Conservation (phyloP, 2,113 vertebrate genomes). For the Odontophorus gujanensis region DNA sequence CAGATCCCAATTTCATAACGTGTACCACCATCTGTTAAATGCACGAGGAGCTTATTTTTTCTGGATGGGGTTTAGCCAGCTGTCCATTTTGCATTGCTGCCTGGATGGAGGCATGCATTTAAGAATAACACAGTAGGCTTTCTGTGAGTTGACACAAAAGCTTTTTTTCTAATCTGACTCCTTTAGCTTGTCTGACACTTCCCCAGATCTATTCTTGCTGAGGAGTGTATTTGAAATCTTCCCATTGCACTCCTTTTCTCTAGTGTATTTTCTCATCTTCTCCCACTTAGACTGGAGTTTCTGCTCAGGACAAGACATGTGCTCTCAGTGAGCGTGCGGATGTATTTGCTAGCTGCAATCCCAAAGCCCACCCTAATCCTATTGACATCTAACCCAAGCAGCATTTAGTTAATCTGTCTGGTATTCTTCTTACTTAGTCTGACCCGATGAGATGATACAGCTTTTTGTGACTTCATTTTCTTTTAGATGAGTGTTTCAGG, state of each 20-base stretch:
- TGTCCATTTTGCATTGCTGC: constrained; percentile 56
- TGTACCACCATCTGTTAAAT: constrained; percentile 63
- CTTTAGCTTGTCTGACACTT: constrained; percentile 44
- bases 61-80: constrained; percentile 58
- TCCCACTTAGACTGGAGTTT: background rate
- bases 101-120: constrained; percentile 37
- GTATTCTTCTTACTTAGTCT: background rate
- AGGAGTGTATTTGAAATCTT: constrained; percentile 36
- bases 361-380: constrained; percentile 37
- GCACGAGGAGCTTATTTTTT: constrained; percentile 40
- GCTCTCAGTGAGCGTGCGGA: background rate
- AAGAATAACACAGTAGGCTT: constrained; percentile 49
- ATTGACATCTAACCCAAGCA: constrained; percentile 55
- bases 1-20: constrained; percentile 56
- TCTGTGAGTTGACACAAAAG: constrained; percentile 58
- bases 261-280: background rate
- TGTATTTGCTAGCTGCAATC: background rate
- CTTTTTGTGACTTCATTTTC: background rate
- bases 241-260: background rate
- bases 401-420: constrained; percentile 35
- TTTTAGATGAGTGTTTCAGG: background rate
- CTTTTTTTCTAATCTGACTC: constrained; percentile 39
- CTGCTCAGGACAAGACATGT: background rate
- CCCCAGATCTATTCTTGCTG: constrained; percentile 50
- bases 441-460: background rate